Evolutionary conservation across 2,888 invertebrate species (phyloP).

Genomic region (Sphaerophoria taeniata): DNA sequence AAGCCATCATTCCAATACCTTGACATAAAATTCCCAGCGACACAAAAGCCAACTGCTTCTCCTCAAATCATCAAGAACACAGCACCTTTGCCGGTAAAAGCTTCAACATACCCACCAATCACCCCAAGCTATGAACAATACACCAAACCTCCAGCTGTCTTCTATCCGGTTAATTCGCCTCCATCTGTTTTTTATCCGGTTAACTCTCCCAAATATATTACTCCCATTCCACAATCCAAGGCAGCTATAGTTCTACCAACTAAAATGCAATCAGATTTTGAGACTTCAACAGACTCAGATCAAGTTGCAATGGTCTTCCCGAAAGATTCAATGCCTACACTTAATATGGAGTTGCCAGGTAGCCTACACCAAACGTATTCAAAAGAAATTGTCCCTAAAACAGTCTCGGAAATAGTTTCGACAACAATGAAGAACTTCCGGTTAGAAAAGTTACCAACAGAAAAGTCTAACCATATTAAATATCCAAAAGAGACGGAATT

Average conservation of each 20-base stretch:
- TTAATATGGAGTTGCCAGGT: constrained; percentile 52
- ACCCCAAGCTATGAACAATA: background rate
- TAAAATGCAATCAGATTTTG: constrained; percentile 19
- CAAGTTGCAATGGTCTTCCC: constrained; percentile 59
- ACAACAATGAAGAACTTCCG: background rate
- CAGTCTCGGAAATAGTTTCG: background rate
- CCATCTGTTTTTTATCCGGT: constrained; percentile 56
- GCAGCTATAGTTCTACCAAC: constrained; percentile 50
- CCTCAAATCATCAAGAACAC: background rate
- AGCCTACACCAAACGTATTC: constrained; percentile 51
- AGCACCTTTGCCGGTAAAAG: background rate
- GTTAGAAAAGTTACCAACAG: background rate
- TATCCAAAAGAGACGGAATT: background rate
- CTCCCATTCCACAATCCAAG: background rate
- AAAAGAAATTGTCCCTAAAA: background rate
- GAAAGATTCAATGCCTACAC: constrained; percentile 39
- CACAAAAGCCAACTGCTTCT: background rate
- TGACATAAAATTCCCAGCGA: too few species aligned
- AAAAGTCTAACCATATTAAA: background rate
- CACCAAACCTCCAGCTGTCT: constrained; percentile 33
- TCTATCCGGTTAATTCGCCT: constrained; percentile 51
- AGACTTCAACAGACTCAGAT: constrained; percentile 8
- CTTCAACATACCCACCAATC: background rate
- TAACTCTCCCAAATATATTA: background rate
- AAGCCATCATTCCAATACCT: too few species aligned